These are phyloP conservation scores for Ophion obscuratus DNA, from an alignment of 2,888 invertebrate species.

Conservation along the genomic window DNA sequence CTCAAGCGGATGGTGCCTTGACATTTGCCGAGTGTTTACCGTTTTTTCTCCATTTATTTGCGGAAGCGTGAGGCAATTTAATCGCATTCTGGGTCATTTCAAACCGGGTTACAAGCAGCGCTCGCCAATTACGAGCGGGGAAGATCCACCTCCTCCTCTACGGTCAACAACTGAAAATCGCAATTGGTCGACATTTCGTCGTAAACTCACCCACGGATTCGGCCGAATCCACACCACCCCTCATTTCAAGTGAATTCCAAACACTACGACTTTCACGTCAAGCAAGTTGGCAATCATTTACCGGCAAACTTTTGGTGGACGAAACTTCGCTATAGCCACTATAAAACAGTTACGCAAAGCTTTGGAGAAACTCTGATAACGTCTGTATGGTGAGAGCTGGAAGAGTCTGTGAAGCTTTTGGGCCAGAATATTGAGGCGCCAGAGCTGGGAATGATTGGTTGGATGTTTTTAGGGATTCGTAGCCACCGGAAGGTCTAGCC, in stretches of 20 bases:
- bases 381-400: too few relatives aligned
- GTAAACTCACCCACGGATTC: background rate
- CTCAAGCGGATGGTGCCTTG: slow-evolving; percentile 13
- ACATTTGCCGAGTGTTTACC: slow-evolving; percentile 30
- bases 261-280: background rate
- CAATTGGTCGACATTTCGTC: background rate
- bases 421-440: too few relatives aligned
- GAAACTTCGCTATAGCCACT: too few relatives aligned
- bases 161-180: background rate
- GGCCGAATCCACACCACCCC: background rate
- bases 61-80: slow-evolving; percentile 8
- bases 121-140: too few relatives aligned
- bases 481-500: too few relatives aligned
- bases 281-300: background rate
- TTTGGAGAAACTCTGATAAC: background rate
- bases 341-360: background rate
- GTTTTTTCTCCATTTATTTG: background rate
- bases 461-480: too few relatives aligned
- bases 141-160: background rate
- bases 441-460: too few relatives aligned
- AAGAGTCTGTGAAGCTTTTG: too few relatives aligned
- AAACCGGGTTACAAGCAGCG: too few relatives aligned
- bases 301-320: background rate
- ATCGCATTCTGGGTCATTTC: background rate
- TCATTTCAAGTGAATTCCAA: background rate